phyloP scores from a whole-genome alignment of 2,888 invertebrate species.

The Escarpia spicata region DNA sequence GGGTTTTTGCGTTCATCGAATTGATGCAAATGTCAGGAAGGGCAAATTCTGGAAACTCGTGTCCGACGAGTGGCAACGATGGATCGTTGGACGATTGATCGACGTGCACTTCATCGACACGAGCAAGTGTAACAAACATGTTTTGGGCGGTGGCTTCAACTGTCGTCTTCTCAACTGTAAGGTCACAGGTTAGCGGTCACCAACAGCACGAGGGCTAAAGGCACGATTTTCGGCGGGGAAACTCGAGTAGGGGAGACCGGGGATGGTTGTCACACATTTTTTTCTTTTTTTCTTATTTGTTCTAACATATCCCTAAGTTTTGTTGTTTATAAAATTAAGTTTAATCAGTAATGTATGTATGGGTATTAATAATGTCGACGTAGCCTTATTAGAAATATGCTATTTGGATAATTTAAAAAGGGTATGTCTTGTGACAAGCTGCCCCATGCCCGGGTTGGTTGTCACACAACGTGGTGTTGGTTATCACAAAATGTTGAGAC shows the following conservation, averaged over 20 bases:
- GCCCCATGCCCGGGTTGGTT: too few relatives aligned
- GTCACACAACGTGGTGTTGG: too few relatives aligned
- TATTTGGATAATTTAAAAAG: too few relatives aligned
- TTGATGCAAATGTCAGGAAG: conserved; percentile 16
- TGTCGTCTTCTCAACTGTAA: background rate
- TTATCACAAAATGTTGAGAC: too few relatives aligned
- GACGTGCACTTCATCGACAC: background rate
- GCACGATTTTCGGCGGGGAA: background rate
- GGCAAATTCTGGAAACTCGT: background rate
- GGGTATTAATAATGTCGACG: too few relatives aligned
- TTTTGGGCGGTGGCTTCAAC: background rate
- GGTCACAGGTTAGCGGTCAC: background rate
- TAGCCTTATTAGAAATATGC: too few relatives aligned
- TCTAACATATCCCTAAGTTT: too few relatives aligned
- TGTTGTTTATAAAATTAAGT: too few relatives aligned
- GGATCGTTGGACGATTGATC: background rate
- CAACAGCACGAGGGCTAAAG: background rate
- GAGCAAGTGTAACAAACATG: background rate
- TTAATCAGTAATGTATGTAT: too few relatives aligned
- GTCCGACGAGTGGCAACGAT: background rate
- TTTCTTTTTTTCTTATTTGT: too few relatives aligned
- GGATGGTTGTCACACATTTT: too few relatives aligned
- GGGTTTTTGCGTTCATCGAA: background rate
- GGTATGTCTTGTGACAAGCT: too few relatives aligned
- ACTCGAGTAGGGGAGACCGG: background rate